phyloP scores from a whole-genome alignment of 1,140 invertebrate species.

The Holcopasites calliopsidis region DNA sequence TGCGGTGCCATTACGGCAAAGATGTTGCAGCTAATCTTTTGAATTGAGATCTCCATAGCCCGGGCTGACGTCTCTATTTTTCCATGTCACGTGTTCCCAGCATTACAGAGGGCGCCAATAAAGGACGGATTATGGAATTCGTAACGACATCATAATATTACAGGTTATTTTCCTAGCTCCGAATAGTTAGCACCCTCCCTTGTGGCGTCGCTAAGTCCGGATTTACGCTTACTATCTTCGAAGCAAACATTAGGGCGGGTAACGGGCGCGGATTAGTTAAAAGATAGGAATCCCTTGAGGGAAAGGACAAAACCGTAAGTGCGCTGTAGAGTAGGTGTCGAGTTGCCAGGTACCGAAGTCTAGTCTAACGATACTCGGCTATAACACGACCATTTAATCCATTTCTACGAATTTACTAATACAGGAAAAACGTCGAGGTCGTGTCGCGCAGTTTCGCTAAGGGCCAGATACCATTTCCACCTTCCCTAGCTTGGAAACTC shows the following conservation, averaged over 20 bases:
- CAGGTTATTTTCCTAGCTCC: neutral
- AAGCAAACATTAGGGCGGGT: neutral
- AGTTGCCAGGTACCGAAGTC: neutral
- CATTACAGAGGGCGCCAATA: neutral
- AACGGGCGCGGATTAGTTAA: neutral
- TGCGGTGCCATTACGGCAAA: neutral
- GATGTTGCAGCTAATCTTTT: neutral
- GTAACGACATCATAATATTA: conserved; percentile 1
- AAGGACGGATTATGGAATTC: conserved; percentile 6
- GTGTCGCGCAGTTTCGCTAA: neutral
- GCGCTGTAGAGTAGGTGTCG: too few species aligned
- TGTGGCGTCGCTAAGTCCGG: neutral
- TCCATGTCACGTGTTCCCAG: neutral
- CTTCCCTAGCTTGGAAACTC: conserved; percentile 40
- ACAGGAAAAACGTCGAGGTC: neutral
- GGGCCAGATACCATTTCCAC: conserved; percentile 14
- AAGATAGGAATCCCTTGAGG: neutral
- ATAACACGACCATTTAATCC: neutral
- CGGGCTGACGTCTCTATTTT: neutral
- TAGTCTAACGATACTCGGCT: neutral
- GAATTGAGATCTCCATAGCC: neutral
- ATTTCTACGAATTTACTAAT: neutral
- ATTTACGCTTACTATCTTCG: neutral
- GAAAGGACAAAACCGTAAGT: neutral
- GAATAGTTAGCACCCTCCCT: neutral